These are phyloP conservation scores for Lordiphosa stackelbergi DNA, from an alignment of 1,140 invertebrate genomes.

Conservation along the genomic window DNA sequence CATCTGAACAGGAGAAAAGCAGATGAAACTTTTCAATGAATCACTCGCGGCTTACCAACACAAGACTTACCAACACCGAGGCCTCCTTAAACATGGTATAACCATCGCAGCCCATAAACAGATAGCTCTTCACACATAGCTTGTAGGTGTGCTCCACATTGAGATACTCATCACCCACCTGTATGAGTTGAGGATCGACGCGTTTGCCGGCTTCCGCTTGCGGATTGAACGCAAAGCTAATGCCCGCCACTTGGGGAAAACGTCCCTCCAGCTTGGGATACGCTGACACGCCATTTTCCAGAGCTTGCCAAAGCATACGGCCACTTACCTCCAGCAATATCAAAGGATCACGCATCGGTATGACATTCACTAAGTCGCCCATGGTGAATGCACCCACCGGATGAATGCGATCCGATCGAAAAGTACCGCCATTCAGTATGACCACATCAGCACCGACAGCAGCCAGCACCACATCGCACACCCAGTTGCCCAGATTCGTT, in stretches of 20 bases:
- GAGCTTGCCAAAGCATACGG: slow-evolving; percentile 82
- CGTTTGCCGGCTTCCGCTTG: slow-evolving; percentile 83
- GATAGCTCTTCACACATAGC: slow-evolving; percentile 89
- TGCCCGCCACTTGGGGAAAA: slow-evolving; percentile 87
- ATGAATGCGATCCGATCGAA: slow-evolving; percentile 81
- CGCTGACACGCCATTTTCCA: slow-evolving; percentile 87
- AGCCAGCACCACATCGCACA: slow-evolving; percentile 90
- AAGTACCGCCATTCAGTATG: slow-evolving; percentile 91
- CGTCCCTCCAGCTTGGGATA: slow-evolving; percentile 90
- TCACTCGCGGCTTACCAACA: neutral
- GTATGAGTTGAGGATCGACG: slow-evolving; percentile 85
- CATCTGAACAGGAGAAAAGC: slow-evolving; percentile 78
- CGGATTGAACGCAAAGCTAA: slow-evolving; percentile 92
- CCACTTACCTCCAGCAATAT: slow-evolving; percentile 85
- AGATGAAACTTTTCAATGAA: neutral
- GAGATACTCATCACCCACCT: slow-evolving; percentile 90
- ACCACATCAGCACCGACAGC: slow-evolving; percentile 90
- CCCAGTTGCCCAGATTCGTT: slow-evolving; percentile 94
- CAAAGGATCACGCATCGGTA: slow-evolving; percentile 90
- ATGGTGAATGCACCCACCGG: slow-evolving; percentile 89
- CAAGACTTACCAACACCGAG: slow-evolving; percentile 82
- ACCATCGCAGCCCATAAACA: slow-evolving; percentile 89
- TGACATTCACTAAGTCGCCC: slow-evolving; percentile 87
- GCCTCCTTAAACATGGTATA: slow-evolving; percentile 86
- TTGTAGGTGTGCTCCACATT: slow-evolving; percentile 85